Conservation (phyloP, 2,888 invertebrate genomes). For the Lasioglossum malachurum region DNA sequence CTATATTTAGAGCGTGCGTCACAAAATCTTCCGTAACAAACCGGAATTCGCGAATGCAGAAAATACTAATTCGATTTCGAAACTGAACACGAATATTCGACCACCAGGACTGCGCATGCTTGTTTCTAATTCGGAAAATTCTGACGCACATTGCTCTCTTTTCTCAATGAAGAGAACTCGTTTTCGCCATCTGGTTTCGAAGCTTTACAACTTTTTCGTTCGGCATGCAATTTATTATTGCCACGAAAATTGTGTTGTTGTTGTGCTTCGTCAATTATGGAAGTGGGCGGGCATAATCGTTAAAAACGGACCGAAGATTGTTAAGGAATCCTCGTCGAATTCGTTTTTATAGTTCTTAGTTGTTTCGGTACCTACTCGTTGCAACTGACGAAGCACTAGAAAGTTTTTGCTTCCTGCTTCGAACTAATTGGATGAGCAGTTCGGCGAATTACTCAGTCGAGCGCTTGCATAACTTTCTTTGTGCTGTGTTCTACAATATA, state of each 20-base stretch:
- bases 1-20: constrained; percentile 24
- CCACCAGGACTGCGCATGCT: too few species aligned
- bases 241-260: background rate
- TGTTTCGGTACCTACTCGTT: constrained; percentile 9
- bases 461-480: constrained; percentile 5
- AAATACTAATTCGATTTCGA: constrained; percentile 31
- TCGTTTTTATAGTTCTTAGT: constrained; percentile 4
- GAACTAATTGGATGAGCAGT: constrained; percentile 32
- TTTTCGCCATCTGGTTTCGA: too few species aligned
- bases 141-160: too few species aligned
- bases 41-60: constrained; percentile 26
- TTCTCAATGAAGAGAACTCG: too few species aligned
- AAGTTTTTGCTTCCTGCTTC: constrained; percentile 15
- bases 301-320: background rate
- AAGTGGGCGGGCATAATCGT: background rate
- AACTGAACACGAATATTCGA: background rate
- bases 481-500: background rate
- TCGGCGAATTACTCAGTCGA: constrained; percentile 12
- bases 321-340: constrained; percentile 12
- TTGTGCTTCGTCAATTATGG: background rate
- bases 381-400: constrained; percentile 8
- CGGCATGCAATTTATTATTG: background rate
- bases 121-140: too few species aligned
- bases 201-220: background rate
- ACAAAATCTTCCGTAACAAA: constrained; percentile 9